Base-by-base conservation (phyloP, 2,888 invertebrate genomes). In the Melitaea athalia region DNA sequence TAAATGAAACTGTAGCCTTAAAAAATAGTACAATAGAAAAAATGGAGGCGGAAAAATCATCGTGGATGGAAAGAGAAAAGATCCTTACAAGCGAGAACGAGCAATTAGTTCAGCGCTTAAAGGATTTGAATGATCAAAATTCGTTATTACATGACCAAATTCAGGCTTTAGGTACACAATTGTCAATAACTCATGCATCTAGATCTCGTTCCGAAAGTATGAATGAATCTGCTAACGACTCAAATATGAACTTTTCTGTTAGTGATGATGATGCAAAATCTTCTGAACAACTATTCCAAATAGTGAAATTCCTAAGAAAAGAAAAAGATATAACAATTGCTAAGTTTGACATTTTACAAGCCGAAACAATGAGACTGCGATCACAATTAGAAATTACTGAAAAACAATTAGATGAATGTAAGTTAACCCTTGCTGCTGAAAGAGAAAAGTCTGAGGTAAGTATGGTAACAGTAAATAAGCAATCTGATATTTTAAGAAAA, bases 261-360 rank as follows among this genome's bases (percentile, higher is more conserved):
- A 91, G 85, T 45, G 96, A 96, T 79, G 96, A 96, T 66, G 96
- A 97, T 71, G 93, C 93, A 0, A 95, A 95, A 78, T 96, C 96
- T 10, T 95, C 97, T 2, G 97, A 97, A 75, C 97, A 98, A 84
- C 89, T 98, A 63, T 89, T 98, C 76, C 96, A 97, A 89, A 96
- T 99, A 12, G 96, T 98, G 59, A 97, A 96, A 86, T 98, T 95
- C 85, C 88, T 99, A 74, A 94, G 98, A 72, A 96, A 96, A 81
- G 99, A 99, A 86, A 98, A 98, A 86, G 98, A 98, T 83, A 95
- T 98, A 69, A 96, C 97, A 0, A 94, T 96, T 69, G 96, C 97
- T 43, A 97, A 97, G 84, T 95, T 96, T 77, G 98, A 98, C 80
- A 96, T 97, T 63, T 90, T 97, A 0, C 95, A 96, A 83, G 96